Conservation (phyloP, 2,888 invertebrate species). For the Eurytoma adleriae region DNA sequence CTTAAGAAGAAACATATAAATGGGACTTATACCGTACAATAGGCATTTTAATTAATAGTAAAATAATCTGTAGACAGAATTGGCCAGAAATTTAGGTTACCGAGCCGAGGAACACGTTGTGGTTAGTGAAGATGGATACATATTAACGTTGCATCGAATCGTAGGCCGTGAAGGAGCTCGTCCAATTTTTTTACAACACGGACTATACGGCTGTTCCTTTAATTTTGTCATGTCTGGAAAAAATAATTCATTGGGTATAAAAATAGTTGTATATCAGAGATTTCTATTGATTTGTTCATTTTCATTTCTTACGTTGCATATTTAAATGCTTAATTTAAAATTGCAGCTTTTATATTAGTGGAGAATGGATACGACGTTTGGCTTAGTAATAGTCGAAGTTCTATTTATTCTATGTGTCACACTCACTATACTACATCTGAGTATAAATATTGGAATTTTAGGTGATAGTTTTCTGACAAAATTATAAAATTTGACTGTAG, state of each 20-base stretch:
- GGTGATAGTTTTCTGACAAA: neutral
- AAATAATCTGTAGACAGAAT: slow-evolving; percentile 74
- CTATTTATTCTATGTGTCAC: neutral
- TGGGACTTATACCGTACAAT: no score
- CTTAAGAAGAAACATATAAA: no score
- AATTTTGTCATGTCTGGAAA: slow-evolving; percentile 87
- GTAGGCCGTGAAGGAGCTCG: slow-evolving; percentile 78
- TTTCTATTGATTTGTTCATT: neutral
- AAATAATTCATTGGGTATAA: slow-evolving; percentile 79
- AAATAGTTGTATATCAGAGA: neutral
- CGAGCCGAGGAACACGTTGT: slow-evolving; percentile 84
- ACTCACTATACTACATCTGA: neutral
- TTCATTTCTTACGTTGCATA: neutral
- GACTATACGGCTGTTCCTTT: slow-evolving; percentile 86
- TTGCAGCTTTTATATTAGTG: slow-evolving; percentile 1
- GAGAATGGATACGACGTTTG: slow-evolving; percentile 24
- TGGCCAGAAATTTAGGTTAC: slow-evolving; percentile 81
- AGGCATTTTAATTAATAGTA: neutral
- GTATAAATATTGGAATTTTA: slow-evolving; percentile 7
- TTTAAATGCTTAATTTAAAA: neutral
- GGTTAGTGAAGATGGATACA: slow-evolving; percentile 88
- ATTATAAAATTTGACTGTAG: neutral
- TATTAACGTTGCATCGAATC: slow-evolving; percentile 89
- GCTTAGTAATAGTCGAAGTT: slow-evolving; percentile 18
- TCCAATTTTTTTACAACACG: slow-evolving; percentile 87